A percentile compares a stretch with the other conserved stretches of the same genome.
These are phyloP conservation scores for Chelon labrosus DNA, from an alignment of 2,797 vertebrate genomes.

Conservation along the genomic window DNA sequence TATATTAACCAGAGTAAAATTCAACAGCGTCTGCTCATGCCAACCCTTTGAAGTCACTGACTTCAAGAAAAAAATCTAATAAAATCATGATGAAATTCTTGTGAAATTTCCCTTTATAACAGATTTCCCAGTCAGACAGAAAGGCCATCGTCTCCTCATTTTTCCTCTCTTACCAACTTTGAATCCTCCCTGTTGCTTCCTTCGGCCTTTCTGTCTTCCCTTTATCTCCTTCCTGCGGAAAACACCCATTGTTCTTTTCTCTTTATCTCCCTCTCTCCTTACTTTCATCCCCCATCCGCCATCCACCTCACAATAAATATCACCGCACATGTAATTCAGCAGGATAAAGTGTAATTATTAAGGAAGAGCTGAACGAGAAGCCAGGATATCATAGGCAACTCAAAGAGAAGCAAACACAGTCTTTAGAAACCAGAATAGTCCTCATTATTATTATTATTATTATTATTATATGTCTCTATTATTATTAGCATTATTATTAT, in stretches of 20 bases:
- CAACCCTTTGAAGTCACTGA: conserved; percentile 53
- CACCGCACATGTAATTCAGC: conserved; percentile 28
- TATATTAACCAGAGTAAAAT: conserved; percentile 71
- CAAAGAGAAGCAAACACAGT: conserved; percentile 78
- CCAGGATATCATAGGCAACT: conserved; percentile 71
- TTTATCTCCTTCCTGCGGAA: no score
- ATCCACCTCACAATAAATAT: conserved; percentile 38
- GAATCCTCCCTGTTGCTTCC: no score
- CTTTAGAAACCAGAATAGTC: conserved; percentile 72
- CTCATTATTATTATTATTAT: conserved; percentile 56
- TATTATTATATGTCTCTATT: conserved; percentile 63
- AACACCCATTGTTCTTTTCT: no score
- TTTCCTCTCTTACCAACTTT: neutral
- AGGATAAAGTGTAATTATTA: conserved; percentile 71
- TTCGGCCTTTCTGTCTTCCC: no score
- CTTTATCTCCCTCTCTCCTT: no score
- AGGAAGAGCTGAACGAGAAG: conserved; percentile 82
- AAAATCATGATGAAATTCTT: conserved; percentile 73
- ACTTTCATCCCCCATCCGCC: conserved; percentile 8
- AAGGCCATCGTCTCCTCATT: conserved; percentile 38
- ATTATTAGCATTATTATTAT: conserved; percentile 75
- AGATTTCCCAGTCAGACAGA: conserved; percentile 53
- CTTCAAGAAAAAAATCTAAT: conserved; percentile 47
- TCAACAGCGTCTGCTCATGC: conserved; percentile 75
- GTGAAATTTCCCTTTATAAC: conserved; percentile 68